These are phyloP conservation scores for Pollachius pollachius DNA, from an alignment of 2,113 vertebrate species.

Conservation along the genomic window DNA sequence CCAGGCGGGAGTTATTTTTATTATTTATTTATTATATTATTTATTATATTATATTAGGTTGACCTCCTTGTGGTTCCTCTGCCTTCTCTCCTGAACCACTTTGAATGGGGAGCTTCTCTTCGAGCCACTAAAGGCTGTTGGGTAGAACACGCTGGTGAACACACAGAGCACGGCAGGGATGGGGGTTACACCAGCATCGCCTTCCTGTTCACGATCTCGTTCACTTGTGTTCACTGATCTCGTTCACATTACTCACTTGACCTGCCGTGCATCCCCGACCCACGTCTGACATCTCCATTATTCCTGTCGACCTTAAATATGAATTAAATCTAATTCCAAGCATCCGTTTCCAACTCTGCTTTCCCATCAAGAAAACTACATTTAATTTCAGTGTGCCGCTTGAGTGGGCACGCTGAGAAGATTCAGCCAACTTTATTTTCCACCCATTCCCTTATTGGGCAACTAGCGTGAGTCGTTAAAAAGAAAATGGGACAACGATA, in stretches of 20 bases:
- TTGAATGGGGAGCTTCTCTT: conserved; percentile 14
- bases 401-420: no score
- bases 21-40: no score
- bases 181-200: conserved; percentile 6
- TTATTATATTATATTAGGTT: no score
- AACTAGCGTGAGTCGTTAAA: no score
- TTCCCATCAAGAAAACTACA: not conserved
- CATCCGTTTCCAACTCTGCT: not conserved
- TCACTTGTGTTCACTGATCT: not conserved
- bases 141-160: conserved; percentile 6
- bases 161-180: not conserved
- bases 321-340: not conserved
- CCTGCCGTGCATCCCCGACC: not conserved
- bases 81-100: conserved; percentile 17
- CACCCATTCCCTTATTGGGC: no score
- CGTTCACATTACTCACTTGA: not conserved
- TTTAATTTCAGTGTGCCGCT: no score
- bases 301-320: not conserved
- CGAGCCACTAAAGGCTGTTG: not conserved
- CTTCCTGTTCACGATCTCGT: no score
- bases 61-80: conserved; percentile 1
- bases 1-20: no score
- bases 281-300: not conserved
- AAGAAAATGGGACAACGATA: not conserved
- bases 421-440: no score